A percentile compares a stretch with the other conserved stretches of the same genome.
phyloP scores from a whole-genome alignment of 1,140 invertebrate genomes.

The Dreissena polymorpha region DNA sequence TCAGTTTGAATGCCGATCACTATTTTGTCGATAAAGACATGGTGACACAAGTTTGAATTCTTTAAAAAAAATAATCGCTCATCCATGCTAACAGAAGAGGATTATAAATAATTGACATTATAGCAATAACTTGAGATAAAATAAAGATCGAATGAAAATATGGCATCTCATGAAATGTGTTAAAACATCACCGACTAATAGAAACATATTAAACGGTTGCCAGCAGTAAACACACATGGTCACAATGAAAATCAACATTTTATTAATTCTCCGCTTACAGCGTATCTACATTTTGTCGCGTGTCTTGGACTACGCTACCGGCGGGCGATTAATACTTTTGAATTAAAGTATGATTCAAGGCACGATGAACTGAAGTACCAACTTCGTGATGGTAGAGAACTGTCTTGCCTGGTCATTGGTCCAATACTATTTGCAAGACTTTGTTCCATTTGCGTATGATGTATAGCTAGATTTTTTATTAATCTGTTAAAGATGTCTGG shows the following conservation, averaged over 20 bases:
- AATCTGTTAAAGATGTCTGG: no score
- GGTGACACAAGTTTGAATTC: constrained; percentile 86
- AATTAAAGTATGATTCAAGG: constrained; percentile 96
- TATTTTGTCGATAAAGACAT: constrained; percentile 68
- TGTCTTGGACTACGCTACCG: constrained; percentile 85
- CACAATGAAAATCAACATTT: constrained; percentile 99
- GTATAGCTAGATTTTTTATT: no score
- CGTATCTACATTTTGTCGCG: constrained; percentile 80
- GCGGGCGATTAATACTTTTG: constrained; percentile 91
- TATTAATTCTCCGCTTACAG: constrained; percentile 88
- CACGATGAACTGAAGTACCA: constrained; percentile 95
- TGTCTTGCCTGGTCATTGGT: constrained; percentile 85
- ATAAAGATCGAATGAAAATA: constrained; percentile 94
- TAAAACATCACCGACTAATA: constrained; percentile 69
- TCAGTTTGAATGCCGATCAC: constrained; percentile 61
- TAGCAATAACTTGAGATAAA: constrained; percentile 94
- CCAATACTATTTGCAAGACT: constrained; percentile 93
- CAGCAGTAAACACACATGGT: constrained; percentile 96
- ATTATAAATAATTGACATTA: constrained; percentile 98
- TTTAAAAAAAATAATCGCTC: constrained; percentile 99
- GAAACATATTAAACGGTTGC: constrained; percentile 91
- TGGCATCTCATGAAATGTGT: constrained; percentile 85
- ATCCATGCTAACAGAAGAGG: constrained; percentile 97
- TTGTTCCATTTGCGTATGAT: constrained; percentile 50
- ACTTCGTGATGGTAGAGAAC: constrained; percentile 92